These are phyloP conservation scores for Tympanoctomys barrerae DNA, from an alignment of 2,797 vertebrate species.

Conservation along the genomic window DNA sequence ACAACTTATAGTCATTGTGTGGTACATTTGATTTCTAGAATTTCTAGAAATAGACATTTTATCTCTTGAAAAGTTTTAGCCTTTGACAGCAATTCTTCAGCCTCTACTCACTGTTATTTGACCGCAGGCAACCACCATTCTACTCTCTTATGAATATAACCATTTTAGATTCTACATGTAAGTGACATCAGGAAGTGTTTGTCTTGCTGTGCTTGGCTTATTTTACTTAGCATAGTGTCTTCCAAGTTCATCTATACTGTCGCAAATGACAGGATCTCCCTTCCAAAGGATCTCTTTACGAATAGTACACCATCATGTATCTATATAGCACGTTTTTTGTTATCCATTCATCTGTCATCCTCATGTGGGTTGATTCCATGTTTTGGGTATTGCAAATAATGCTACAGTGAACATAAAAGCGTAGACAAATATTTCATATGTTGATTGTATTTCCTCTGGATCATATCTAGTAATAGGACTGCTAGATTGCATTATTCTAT, in stretches of 20 bases:
- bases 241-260: not conserved
- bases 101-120: not conserved
- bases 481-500: not conserved
- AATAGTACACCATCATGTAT: not conserved
- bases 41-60: not conserved
- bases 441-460: not conserved
- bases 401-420: not conserved
- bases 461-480: not conserved
- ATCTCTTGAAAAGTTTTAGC: not conserved
- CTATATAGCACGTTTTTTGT: not conserved
- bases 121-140: not conserved
- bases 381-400: not conserved
- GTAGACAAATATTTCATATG: not conserved
- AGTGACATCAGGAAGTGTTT: not conserved
- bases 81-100: not conserved
- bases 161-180: not conserved
- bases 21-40: not conserved
- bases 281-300: not conserved
- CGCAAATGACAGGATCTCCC: not conserved
- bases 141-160: not conserved
- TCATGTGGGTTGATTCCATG: not conserved
- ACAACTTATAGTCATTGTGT: not conserved
- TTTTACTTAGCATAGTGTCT: not conserved
- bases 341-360: not conserved
- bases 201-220: not conserved